phyloP scores from a whole-genome alignment of 2,797 vertebrate genomes.

The Paguma larvata region DNA sequence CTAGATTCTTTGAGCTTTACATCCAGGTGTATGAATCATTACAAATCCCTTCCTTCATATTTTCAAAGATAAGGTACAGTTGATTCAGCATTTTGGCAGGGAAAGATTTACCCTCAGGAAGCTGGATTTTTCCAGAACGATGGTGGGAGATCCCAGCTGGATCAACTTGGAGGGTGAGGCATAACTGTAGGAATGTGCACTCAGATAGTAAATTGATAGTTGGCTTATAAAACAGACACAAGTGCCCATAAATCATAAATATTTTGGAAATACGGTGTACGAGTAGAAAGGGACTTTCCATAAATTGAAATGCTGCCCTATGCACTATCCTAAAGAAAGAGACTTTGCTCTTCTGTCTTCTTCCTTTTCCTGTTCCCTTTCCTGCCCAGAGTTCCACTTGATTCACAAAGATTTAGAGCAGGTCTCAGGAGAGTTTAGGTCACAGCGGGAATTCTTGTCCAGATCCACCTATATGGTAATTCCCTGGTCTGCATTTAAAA shows the following conservation, averaged over 20 bases:
- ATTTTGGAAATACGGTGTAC: conserved; percentile 19
- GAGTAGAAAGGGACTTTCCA: conserved; percentile 39
- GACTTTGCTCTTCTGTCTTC: background rate
- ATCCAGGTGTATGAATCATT: background rate
- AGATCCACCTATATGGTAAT: background rate
- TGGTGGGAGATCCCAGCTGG: background rate
- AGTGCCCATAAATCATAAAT: background rate
- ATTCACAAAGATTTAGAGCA: background rate
- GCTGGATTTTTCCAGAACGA: background rate
- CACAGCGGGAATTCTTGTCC: background rate
- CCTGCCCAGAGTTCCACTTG: background rate
- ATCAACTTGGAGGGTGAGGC: background rate
- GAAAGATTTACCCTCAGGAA: conserved; percentile 1
- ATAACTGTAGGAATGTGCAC: background rate
- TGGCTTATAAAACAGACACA: conserved; percentile 27
- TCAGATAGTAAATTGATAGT: conserved; percentile 18
- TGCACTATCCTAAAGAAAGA: background rate
- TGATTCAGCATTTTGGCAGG: background rate
- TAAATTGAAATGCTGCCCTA: background rate
- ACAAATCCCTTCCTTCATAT: background rate
- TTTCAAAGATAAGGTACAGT: background rate
- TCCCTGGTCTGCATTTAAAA: background rate
- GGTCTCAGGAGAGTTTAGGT: background rate
- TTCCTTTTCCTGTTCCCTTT: background rate
- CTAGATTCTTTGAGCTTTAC: background rate